Evolutionary conservation across 2,113 vertebrate species (phyloP), one percentile per base, ranked within the genome.

Genomic region (Argyrosomus japonicus): DNA sequence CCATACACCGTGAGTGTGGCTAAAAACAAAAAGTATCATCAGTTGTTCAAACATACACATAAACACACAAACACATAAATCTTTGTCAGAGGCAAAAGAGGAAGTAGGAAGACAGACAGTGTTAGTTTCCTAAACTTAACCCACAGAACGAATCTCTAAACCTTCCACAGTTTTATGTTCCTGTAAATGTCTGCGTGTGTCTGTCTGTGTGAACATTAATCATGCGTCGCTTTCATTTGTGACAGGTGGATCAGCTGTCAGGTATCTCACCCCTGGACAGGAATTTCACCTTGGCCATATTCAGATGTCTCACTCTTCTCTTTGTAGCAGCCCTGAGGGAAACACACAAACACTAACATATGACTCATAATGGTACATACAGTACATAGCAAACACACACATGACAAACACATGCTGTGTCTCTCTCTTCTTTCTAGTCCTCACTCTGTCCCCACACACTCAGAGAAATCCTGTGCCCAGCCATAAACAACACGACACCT

Each of bases 281-380:
- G 83, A 89, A 89, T 92, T 81, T 89, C 71, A 87, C 88, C 88
- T 89, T 88, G 82, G 75, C 50, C 48, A 53, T 54, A 19, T 69
- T 81, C 79, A 74, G 45, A 54, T 13, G 58, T 40, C 10, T 58
- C 56, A 7, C 23, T 64, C 25, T 15, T 32, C 6, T 13, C 32
- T 58, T 50, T 58, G 36, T 29, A 51, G 21, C 25, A 60, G 58
- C 40, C 36, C 36, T 17, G 14, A 53, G 29, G 10, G 19, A 69
- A 56, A 73, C 64, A 58, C 71, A 58, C 10, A 56, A 43, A 65
- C 40, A 47, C 68, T 47, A 2, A 5, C 75, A 54, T 12, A 56
- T 47, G 19, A 43, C 53, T 45, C 18, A 85, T 13, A 32, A 48
- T 47, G 43, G 9, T 14, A 75, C 60, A 78, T 65, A 54, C 50